Percentiles rank a stretch among this genome's conserved stretches.
These are phyloP conservation scores for Antheraea mylitta DNA, from an alignment of 1,140 invertebrate genomes.

Conservation along the genomic window DNA sequence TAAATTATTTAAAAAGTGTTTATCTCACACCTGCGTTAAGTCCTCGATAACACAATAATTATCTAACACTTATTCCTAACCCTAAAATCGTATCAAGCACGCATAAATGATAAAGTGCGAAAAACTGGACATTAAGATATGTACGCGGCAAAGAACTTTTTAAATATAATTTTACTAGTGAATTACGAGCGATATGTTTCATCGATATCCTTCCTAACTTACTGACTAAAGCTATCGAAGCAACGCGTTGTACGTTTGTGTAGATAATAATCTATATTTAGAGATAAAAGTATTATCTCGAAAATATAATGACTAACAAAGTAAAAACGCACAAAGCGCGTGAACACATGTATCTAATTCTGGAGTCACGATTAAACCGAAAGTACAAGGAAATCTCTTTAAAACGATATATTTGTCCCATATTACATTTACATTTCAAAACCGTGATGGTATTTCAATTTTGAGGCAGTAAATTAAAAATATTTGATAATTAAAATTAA, in stretches of 20 bases:
- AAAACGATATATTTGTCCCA: no score
- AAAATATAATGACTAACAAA: neutral
- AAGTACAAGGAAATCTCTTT: neutral
- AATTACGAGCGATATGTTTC: no score
- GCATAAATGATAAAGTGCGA: neutral
- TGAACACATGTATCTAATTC: neutral
- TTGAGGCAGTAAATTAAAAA: no score
- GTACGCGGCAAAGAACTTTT: neutral
- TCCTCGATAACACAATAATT: neutral
- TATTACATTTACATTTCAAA: no score
- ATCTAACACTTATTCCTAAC: neutral
- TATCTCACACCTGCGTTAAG: slow-evolving; percentile 1
- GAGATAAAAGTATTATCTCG: neutral
- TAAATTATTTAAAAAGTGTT: neutral
- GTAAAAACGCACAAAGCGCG: neutral
- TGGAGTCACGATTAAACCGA: neutral
- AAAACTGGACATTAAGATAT: neutral
- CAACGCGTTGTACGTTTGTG: neutral
- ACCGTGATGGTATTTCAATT: no score
- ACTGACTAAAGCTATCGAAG: neutral
- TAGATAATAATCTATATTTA: slow-evolving; percentile 2
- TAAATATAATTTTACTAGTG: neutral
- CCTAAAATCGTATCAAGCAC: neutral
- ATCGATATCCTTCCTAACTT: neutral
- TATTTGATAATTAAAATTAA: no score